Evolutionary conservation across 2,797 vertebrate genomes (phyloP).

Genomic region (Furcifer pardalis): DNA sequence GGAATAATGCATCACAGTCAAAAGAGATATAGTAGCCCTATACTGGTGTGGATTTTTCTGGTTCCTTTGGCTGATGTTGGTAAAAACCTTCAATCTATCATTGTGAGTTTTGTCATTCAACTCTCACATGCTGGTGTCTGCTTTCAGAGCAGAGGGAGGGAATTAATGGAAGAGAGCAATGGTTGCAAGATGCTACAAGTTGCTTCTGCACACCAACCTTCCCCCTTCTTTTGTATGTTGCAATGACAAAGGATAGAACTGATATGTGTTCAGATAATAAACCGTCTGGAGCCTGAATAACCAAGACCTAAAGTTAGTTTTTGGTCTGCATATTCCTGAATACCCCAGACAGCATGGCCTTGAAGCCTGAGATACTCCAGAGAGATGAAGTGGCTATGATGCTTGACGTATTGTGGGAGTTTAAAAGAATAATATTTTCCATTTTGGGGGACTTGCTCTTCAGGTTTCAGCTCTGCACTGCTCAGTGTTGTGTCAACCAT

Average conservation of each 20-base stretch:
- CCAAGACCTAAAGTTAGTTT: background rate
- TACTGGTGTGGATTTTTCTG: slow-evolving; percentile 4
- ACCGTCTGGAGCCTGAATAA: too few species aligned
- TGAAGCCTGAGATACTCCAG: too few species aligned
- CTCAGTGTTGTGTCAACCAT: too few species aligned
- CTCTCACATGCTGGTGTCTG: background rate
- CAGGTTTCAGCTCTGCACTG: too few species aligned
- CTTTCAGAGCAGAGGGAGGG: background rate
- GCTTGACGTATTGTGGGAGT: too few species aligned
- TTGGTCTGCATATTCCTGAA: too few species aligned
- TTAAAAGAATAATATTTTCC: too few species aligned
- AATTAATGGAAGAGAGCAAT: background rate
- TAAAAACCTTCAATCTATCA: background rate
- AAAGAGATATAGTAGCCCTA: background rate
- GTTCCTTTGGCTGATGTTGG: background rate
- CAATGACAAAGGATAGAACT: background rate
- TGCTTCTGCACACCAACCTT: background rate
- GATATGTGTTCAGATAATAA: background rate
- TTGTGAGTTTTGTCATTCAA: background rate
- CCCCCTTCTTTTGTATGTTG: background rate
- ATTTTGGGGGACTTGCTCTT: too few species aligned
- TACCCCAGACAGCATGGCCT: too few species aligned
- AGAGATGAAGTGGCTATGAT: too few species aligned
- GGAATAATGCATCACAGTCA: background rate
- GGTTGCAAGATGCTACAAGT: background rate